Conservation (phyloP, 2,888 invertebrate species). For the Heliconius hortense region DNA sequence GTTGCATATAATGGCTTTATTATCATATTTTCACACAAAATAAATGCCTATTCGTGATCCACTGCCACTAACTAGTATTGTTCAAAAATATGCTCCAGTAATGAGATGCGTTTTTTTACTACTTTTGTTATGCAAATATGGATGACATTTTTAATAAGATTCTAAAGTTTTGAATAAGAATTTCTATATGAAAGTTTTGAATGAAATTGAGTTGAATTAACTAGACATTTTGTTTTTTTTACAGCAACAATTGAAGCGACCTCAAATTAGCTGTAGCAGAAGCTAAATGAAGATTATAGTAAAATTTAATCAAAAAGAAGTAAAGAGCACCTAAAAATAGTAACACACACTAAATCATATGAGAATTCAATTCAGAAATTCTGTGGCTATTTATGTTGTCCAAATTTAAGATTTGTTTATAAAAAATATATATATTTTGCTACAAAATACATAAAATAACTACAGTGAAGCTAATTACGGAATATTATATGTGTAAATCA, state of each 20-base stretch:
- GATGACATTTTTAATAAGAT: constrained; percentile 16
- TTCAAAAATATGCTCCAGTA: constrained; percentile 40
- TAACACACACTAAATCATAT: no score
- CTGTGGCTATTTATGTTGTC: no score
- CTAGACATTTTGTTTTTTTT: not conserved
- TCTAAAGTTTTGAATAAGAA: constrained; percentile 9
- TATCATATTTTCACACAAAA: constrained; percentile 51
- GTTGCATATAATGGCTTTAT: constrained; percentile 65
- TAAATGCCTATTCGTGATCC: constrained; percentile 32
- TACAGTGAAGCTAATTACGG: no score
- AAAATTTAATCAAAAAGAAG: not conserved
- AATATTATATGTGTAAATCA: no score
- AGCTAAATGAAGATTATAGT: not conserved
- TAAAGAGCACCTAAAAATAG: not conserved
- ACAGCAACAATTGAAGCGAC: not conserved
- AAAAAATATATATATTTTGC: no score
- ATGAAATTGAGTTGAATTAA: not conserved
- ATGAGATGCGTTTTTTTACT: constrained; percentile 49
- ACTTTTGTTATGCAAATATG: constrained; percentile 39
- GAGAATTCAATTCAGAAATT: no score
- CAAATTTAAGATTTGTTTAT: no score
- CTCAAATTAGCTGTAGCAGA: not conserved
- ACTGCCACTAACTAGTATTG: constrained; percentile 23
- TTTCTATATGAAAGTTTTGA: not conserved
- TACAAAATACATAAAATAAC: no score